These are phyloP conservation scores for Drosophila monieri DNA, from an alignment of 2,888 invertebrate species.

Conservation along the genomic window DNA sequence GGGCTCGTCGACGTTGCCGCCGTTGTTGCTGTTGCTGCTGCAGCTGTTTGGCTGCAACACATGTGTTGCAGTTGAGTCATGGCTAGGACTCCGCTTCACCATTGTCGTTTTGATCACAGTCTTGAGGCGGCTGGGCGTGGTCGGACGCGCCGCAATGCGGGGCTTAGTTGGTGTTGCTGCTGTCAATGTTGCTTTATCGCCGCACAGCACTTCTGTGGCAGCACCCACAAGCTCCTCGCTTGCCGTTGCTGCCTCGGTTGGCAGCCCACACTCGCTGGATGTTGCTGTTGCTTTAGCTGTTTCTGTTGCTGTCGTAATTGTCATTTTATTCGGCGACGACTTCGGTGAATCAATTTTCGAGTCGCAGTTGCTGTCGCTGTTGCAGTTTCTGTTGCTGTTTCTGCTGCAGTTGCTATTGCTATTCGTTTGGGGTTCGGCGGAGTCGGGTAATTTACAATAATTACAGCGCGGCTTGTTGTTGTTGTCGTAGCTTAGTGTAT, in stretches of 20 bases:
- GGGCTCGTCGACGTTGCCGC: conserved; percentile 54
- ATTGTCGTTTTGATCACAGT: conserved; percentile 83
- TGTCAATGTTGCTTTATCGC: conserved; percentile 74
- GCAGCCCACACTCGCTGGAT: conserved; percentile 77
- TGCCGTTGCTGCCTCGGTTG: conserved; percentile 43
- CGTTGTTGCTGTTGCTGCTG: conserved; percentile 42
- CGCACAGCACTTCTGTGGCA: conserved; percentile 73
- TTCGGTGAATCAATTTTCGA: conserved; percentile 76
- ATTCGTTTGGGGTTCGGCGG: conserved; percentile 74
- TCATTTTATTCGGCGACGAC: conserved; percentile 77
- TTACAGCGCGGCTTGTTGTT: conserved; percentile 72
- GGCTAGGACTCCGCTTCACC: conserved; percentile 82
- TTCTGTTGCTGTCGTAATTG: conserved; percentile 68
- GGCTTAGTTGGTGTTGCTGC: conserved; percentile 66
- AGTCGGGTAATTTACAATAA: conserved; percentile 79
- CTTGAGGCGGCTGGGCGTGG: conserved; percentile 81
- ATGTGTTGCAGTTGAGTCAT: conserved; percentile 76
- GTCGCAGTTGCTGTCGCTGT: conserved; percentile 30
- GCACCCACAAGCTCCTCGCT: conserved; percentile 63
- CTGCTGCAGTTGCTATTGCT: conserved; percentile 43
- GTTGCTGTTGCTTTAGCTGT: conserved; percentile 46
- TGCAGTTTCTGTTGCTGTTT: conserved; percentile 34
- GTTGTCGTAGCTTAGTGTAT: conserved; percentile 71
- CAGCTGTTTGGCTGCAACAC: conserved; percentile 66
- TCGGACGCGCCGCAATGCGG: conserved; percentile 73